Percentiles rank a stretch among this genome's conserved stretches.
Conservation (phyloP, 2,888 invertebrate species). For the Priocnemis perturbator region DNA sequence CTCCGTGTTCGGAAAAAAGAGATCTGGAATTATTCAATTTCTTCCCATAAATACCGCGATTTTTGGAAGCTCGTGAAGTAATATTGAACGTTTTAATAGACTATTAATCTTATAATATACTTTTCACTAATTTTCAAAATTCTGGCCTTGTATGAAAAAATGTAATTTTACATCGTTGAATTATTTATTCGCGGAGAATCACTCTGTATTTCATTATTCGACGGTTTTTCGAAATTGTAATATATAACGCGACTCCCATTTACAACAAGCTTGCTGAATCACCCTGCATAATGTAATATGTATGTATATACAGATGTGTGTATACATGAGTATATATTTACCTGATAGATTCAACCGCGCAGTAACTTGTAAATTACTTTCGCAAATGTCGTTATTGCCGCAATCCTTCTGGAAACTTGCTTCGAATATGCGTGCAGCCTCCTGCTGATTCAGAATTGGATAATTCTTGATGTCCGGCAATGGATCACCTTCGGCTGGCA, state of each 20-base stretch:
- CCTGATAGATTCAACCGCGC: slow-evolving; percentile 80
- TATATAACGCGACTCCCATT: too few species aligned
- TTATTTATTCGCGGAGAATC: too few species aligned
- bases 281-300: too few species aligned
- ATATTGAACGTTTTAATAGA: too few species aligned
- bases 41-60: too few species aligned
- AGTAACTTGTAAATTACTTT: slow-evolving; percentile 85
- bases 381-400: slow-evolving; percentile 90
- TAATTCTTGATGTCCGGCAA: slow-evolving; percentile 86
- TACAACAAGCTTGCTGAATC: too few species aligned
- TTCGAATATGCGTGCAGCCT: slow-evolving; percentile 86
- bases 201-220: too few species aligned
- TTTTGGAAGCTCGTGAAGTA: too few species aligned
- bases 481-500: slow-evolving; percentile 75
- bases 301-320: background rate
- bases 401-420: slow-evolving; percentile 95
- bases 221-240: too few species aligned
- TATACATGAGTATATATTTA: too few species aligned
- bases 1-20: too few species aligned
- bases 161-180: background rate
- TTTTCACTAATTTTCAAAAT: background rate
- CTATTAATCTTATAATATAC: background rate
- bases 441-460: slow-evolving; percentile 92
- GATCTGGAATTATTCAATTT: too few species aligned
- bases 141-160: background rate